These are phyloP conservation scores for Heteractis magnifica DNA, from an alignment of 92 coral and sea anemone genomes.

Conservation along the genomic window DNA sequence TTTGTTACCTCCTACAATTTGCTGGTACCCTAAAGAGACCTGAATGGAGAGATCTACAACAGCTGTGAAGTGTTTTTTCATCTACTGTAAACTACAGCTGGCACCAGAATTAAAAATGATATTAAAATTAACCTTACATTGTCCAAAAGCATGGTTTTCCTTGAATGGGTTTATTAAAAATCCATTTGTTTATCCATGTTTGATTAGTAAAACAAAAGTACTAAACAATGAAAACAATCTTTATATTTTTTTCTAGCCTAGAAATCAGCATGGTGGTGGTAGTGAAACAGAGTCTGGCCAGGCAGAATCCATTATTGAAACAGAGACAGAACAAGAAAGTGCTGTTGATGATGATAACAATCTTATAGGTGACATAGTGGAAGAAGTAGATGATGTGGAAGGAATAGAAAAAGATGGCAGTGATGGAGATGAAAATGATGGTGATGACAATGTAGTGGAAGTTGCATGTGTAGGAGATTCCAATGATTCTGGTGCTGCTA, in stretches of 20 bases:
- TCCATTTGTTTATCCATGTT: too few relatives aligned
- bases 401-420: constrained; percentile 13
- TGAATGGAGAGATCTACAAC: too few relatives aligned
- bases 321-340: neutral
- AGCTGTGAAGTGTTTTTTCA: too few relatives aligned
- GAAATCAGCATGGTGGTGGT: neutral
- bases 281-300: neutral
- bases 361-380: constrained; percentile 13
- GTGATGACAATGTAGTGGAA: neutral
- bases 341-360: constrained; percentile 1
- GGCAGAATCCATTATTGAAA: neutral
- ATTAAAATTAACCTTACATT: too few relatives aligned
- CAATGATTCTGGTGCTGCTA: neutral
- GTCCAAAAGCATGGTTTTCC: too few relatives aligned
- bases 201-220: too few relatives aligned
- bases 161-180: too few relatives aligned
- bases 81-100: too few relatives aligned
- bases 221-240: neutral
- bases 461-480: neutral
- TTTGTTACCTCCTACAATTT: too few relatives aligned
- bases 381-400: neutral
- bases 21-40: too few relatives aligned
- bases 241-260: neutral
- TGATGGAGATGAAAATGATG: neutral
- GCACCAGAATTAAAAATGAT: too few relatives aligned